These are phyloP conservation scores for Taenioides sp. DNA, from an alignment of 2,797 vertebrate genomes.

Conservation along the genomic window DNA sequence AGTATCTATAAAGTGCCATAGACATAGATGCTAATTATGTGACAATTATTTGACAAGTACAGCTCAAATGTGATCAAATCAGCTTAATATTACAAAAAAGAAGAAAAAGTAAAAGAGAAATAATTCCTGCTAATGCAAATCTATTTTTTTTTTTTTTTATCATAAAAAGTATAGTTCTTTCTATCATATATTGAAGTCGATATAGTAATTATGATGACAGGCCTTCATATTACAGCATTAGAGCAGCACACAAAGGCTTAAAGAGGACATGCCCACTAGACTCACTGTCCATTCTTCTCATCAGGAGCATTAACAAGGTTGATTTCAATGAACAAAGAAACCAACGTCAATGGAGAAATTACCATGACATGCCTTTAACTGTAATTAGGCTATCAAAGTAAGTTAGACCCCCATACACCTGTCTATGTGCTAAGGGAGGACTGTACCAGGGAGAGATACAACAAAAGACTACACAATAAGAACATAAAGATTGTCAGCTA, in stretches of 20 bases:
- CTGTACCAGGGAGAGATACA: not conserved
- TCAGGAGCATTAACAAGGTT: conserved; percentile 39
- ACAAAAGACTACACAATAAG: not conserved
- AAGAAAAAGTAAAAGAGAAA: too few relatives aligned
- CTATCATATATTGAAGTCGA: too few relatives aligned
- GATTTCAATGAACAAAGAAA: conserved; percentile 14
- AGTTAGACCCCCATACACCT: conserved; percentile 4
- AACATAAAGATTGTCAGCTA: not conserved
- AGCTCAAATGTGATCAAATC: too few relatives aligned
- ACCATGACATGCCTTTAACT: not conserved
- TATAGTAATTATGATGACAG: too few relatives aligned
- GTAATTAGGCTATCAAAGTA: conserved; percentile 2
- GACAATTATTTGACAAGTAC: too few relatives aligned
- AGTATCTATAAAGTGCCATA: too few relatives aligned
- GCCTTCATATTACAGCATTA: conserved; percentile 51
- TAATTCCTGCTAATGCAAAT: too few relatives aligned
- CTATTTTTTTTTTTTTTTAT: too few relatives aligned
- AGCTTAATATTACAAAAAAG: too few relatives aligned
- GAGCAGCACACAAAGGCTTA: conserved; percentile 46
- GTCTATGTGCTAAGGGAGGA: not conserved
- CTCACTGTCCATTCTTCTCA: conserved; percentile 42
- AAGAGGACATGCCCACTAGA: conserved; percentile 25
- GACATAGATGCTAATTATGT: too few relatives aligned
- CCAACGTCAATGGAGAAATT: conserved; percentile 13
- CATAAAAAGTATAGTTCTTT: too few relatives aligned